These are phyloP conservation scores for Cygnus atratus DNA, from an alignment of 2,113 vertebrate species.

Conservation along the genomic window DNA sequence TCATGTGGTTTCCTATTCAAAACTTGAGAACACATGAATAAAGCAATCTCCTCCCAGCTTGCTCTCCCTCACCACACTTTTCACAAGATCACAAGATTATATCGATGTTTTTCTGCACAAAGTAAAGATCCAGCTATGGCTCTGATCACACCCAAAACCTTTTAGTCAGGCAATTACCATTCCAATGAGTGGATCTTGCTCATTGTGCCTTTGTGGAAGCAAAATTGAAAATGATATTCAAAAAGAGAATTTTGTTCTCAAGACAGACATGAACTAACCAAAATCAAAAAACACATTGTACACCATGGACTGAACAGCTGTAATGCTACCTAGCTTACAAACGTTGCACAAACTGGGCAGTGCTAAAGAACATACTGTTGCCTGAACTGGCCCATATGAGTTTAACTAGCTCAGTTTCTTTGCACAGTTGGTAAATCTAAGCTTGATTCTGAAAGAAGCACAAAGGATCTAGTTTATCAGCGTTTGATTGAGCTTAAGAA, in stretches of 20 bases:
- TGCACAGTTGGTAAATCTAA: not conserved
- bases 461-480: not conserved
- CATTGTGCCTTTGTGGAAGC: not conserved
- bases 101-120: not conserved
- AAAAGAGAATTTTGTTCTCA: not conserved
- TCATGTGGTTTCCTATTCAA: slow-evolving; percentile 37
- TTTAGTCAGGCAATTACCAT: not conserved
- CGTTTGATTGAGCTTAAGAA: not conserved
- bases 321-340: not conserved
- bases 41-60: not conserved
- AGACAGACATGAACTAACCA: not conserved
- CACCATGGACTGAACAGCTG: not conserved
- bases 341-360: not conserved
- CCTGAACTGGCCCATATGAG: not conserved
- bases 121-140: not conserved
- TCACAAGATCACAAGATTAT: not conserved
- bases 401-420: not conserved
- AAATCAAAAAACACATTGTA: not conserved
- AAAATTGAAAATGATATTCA: not conserved
- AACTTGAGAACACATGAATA: slow-evolving; percentile 20
- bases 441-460: not conserved
- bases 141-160: not conserved
- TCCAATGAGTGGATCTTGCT: not conserved
- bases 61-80: not conserved
- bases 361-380: not conserved